A percentile compares a stretch with the other conserved stretches of the same genome.
phyloP scores from a whole-genome alignment of 64 coral and sea anemone genomes.

The Stichodactyla mertensii region DNA sequence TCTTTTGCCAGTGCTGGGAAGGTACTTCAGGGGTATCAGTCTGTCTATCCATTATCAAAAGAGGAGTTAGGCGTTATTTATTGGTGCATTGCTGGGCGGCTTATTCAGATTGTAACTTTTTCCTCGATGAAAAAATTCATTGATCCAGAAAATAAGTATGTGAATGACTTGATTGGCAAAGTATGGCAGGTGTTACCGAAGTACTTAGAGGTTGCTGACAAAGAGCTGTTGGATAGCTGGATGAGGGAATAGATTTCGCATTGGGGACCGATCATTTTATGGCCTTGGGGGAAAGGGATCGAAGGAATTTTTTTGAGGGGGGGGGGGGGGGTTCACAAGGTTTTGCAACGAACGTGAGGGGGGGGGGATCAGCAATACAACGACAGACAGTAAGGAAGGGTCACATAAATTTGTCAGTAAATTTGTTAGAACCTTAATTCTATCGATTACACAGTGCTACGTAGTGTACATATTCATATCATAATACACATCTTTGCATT shows the following conservation, averaged over 20 bases:
- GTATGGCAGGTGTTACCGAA: background rate
- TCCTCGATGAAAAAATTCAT: background rate
- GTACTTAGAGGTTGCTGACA: background rate
- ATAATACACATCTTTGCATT: too few relatives aligned
- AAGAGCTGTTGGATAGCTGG: background rate
- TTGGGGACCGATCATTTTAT: too few relatives aligned
- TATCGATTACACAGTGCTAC: too few relatives aligned
- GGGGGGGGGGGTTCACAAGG: too few relatives aligned
- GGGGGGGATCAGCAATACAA: too few relatives aligned
- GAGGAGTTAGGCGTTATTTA: background rate
- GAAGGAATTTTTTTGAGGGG: too few relatives aligned
- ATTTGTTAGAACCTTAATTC: too few relatives aligned
- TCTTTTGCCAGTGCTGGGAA: background rate
- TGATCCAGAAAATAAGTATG: conserved; percentile 10
- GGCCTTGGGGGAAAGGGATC: too few relatives aligned
- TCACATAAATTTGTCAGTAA: too few relatives aligned
- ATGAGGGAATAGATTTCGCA: background rate
- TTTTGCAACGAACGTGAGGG: too few relatives aligned
- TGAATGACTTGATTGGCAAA: background rate
- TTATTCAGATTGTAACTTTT: background rate
- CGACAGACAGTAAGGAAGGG: too few relatives aligned
- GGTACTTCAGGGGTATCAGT: background rate
- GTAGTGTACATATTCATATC: too few relatives aligned
- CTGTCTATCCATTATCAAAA: background rate
- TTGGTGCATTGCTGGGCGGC: background rate